These are phyloP conservation scores for Chymomyza costata DNA, from an alignment of 1,140 invertebrate species.

Conservation along the genomic window DNA sequence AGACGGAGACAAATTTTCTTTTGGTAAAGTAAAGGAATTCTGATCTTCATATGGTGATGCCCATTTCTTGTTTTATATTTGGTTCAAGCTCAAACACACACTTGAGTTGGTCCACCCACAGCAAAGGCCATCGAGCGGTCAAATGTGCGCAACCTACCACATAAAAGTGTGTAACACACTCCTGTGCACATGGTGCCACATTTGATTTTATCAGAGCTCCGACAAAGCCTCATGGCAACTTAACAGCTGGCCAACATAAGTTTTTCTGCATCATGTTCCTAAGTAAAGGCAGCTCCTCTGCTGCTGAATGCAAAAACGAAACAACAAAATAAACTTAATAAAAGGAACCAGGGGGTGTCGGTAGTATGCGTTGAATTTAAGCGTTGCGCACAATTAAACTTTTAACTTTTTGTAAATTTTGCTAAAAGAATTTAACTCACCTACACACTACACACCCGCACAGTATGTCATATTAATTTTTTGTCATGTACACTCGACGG, in stretches of 20 bases:
- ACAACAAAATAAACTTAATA: constrained; percentile 69
- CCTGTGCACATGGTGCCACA: constrained; percentile 23
- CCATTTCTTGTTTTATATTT: constrained; percentile 33
- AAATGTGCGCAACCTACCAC: constrained; percentile 62
- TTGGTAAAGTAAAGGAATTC: constrained; percentile 6
- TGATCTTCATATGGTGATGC: no score
- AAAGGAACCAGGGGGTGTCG: constrained; percentile 69
- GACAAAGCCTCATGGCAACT: constrained; percentile 18
- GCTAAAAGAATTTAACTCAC: constrained; percentile 38
- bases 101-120: neutral
- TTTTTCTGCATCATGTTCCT: no score
- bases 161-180: constrained; percentile 45
- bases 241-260: no score
- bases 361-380: constrained; percentile 43
- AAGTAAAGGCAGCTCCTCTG: neutral
- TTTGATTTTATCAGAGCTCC: constrained; percentile 41
- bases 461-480: constrained; percentile 42
- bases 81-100: neutral
- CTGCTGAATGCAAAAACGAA: constrained; percentile 27
- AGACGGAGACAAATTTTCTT: neutral
- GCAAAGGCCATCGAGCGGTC: constrained; percentile 61
- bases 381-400: constrained; percentile 70
- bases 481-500: constrained; percentile 63
- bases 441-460: constrained; percentile 20
- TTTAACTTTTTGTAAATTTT: constrained; percentile 64